phyloP scores from a whole-genome alignment of 2,888 invertebrate genomes.

The Pristionchus entomophagus region DNA sequence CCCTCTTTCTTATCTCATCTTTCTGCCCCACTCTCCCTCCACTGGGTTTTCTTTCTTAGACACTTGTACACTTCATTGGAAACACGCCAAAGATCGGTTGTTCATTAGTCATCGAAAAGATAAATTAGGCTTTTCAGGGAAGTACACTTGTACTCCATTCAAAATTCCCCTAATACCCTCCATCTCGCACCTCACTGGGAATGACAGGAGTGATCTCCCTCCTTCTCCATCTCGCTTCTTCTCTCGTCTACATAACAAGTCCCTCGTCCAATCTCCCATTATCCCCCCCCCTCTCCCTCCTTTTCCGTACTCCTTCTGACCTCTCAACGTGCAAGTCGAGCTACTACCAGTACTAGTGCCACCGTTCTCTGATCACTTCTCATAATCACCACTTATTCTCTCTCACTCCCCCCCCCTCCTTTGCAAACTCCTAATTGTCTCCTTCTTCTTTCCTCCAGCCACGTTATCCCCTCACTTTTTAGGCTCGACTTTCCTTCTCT shows the following conservation, averaged over 20 bases:
- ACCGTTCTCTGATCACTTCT: neutral
- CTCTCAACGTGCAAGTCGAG: neutral
- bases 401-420: neutral
- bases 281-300: neutral
- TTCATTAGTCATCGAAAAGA: too few relatives aligned
- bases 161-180: too few relatives aligned
- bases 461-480: neutral
- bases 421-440: neutral
- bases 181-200: too few relatives aligned
- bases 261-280: neutral
- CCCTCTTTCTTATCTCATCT: constrained; percentile 7
- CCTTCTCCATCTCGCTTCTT: neutral
- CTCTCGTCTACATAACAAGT: constrained; percentile 22
- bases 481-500: neutral
- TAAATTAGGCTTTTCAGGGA: too few relatives aligned
- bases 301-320: neutral
- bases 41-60: too few relatives aligned
- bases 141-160: too few relatives aligned
- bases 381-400: constrained; percentile 30
- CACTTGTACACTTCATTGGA: too few relatives aligned
- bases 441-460: neutral
- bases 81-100: too few relatives aligned
- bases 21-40: neutral
- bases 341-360: neutral
- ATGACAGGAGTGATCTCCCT: neutral